Base-by-base conservation (phyloP, 2,888 invertebrate species). In the Eilema griseolum region DNA sequence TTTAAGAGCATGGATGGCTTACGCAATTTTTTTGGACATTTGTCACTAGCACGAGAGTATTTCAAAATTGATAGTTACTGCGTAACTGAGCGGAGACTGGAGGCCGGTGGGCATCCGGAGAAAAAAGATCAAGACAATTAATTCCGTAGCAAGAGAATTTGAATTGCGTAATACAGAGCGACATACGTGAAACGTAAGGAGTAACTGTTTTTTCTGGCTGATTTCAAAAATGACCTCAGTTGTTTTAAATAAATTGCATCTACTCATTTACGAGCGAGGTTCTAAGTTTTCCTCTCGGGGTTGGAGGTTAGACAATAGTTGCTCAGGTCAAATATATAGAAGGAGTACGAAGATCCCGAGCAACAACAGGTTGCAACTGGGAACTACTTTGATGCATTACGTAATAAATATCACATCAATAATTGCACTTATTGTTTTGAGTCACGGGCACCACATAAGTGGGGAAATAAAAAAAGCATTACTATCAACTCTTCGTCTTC, bases 401-500 rank as follows among this genome's bases (percentile, higher is more conserved):
- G 26, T 12, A 24, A 26, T 16, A 5, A 24, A 16, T 10, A 52
- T 8, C 52, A n/a, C 59, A 14, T 1, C 8, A 24, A 7, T 41
- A 16, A 37, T 8, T 56, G 7, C 31, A 65, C 28, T 24, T 57
- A 10, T 33, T 31, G 20, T 66, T 61, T 67, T 57, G 59, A 71
- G 33, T 60, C 63, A 20, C 73, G 72, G 70, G 46, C 70, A 75
- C 64, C 72, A 60, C 69, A 67, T 78, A 28, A 61, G n/a, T 62
- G 63, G 77, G 78, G 76, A 78, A 79, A 83, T 83, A 81, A 82
- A 84, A 83, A 78, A 74, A 72, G 63, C 75, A 79, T 82, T 80
- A 75, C 75, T 80, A 82, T 79, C 82, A 83, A 86, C 85, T 81
- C 78, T 65, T 74, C 71, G 73, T 72, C 83, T 82, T 83, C 85